These are phyloP conservation scores for Malaclemys terrapin DNA, from an alignment of 2,113 vertebrate genomes.

Conservation along the genomic window DNA sequence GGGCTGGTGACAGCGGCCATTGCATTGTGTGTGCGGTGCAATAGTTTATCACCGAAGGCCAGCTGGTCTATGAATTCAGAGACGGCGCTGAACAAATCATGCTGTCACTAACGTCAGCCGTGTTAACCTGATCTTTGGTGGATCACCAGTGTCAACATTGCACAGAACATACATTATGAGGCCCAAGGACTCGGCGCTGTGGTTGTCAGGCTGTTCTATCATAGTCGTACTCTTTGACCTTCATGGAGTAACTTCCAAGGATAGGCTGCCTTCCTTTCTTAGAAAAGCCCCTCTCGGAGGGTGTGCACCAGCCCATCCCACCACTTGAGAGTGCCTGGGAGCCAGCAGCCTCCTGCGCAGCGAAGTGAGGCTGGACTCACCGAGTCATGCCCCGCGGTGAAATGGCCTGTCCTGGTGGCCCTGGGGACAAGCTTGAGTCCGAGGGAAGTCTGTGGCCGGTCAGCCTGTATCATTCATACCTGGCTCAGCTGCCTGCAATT, in stretches of 20 bases:
- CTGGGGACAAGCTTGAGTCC: neutral
- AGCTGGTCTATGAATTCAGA: constrained; percentile 63
- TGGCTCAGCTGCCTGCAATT: neutral
- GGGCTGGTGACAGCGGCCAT: constrained; percentile 50
- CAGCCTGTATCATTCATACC: neutral
- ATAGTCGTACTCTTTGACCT: constrained; percentile 69
- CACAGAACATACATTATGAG: constrained; percentile 82
- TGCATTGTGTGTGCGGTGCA: neutral
- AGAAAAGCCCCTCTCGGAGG: neutral
- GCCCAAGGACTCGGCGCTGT: constrained; percentile 83
- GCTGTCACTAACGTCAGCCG: constrained; percentile 80
- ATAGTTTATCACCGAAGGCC: constrained; percentile 78
- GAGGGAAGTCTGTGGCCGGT: neutral
- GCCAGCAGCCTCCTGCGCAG: neutral
- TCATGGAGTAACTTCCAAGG: constrained; percentile 82
- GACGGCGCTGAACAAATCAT: constrained; percentile 72
- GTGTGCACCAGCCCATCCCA: neutral
- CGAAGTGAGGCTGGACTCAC: neutral
- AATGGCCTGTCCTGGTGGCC: neutral
- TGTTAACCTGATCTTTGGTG: constrained; percentile 76
- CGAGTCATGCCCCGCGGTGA: rapidly evolving
- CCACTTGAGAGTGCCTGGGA: neutral
- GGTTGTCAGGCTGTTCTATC: constrained; percentile 84
- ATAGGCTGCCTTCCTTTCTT: constrained; percentile 53
- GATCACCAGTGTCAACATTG: constrained; percentile 81